These are phyloP conservation scores for Papilio polyxenes DNA, from an alignment of 1,140 invertebrate species.

Conservation along the genomic window DNA sequence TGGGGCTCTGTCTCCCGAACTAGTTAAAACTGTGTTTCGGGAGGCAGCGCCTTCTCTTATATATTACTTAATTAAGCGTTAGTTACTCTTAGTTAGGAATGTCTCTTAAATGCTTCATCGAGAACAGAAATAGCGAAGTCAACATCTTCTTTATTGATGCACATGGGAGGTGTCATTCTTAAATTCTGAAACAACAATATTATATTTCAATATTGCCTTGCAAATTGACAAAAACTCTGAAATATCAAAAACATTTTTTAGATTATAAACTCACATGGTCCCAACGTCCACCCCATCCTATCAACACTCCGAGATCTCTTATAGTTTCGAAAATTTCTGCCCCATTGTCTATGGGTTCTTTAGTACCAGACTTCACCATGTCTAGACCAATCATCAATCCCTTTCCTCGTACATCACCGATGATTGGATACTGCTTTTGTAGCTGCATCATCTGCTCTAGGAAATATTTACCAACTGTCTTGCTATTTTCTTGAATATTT, in stretches of 20 bases:
- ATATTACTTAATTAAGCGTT: too few relatives aligned
- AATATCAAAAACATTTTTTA: too few relatives aligned
- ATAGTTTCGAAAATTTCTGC: slow-evolving; percentile 89
- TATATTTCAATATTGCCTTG: neutral
- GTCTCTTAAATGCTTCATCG: slow-evolving; percentile 79
- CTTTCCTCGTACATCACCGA: slow-evolving; percentile 98
- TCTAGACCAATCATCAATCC: slow-evolving; percentile 98
- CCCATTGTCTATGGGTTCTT: slow-evolving; percentile 83
- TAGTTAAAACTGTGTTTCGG: too few relatives aligned
- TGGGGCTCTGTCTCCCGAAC: too few relatives aligned
- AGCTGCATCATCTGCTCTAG: slow-evolving; percentile 87
- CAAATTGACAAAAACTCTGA: neutral
- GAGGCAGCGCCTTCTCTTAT: too few relatives aligned
- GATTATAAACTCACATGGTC: slow-evolving; percentile 87
- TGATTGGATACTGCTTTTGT: slow-evolving; percentile 85
- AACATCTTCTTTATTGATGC: slow-evolving; percentile 92
- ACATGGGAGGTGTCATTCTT: slow-evolving; percentile 97
- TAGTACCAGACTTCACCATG: slow-evolving; percentile 86
- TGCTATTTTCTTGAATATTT: slow-evolving; percentile 88
- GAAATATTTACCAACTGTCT: slow-evolving; percentile 91
- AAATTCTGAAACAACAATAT: slow-evolving; percentile 86
- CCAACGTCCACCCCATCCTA: slow-evolving; percentile 92
- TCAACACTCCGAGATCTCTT: slow-evolving; percentile 91
- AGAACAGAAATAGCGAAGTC: slow-evolving; percentile 88
- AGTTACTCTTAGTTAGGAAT: too few relatives aligned